Base-by-base conservation (phyloP, 2,888 invertebrate species). In the Leuctra nigra region DNA sequence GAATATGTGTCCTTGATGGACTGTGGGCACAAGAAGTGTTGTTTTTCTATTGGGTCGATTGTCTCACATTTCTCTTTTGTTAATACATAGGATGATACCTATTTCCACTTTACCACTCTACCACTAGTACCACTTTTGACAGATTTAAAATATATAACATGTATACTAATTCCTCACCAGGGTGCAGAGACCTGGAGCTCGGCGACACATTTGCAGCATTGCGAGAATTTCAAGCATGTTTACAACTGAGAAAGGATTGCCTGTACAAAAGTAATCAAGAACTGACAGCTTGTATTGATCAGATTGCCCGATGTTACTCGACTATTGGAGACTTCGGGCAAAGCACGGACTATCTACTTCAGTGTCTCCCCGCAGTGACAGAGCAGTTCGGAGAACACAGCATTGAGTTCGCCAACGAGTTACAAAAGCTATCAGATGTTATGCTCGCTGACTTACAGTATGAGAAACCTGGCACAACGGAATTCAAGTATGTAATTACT, bases 331-430 rank as follows among this genome's bases (percentile, higher is more conserved):
- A 71, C 47, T 73, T 68, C 67, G 65, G 67, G 39, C 69, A 65
- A 62, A 73, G 71, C 61, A 69, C 72, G 39, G 62, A 66, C 2
- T 72, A 70, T 62, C 65, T 86, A 20, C 76, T 79, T 58, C 72
- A 76, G 59, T 82, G 80, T 62, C 71, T 86, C 2, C 71, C 74
- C 33, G 77, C 78, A 18, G 71, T 81, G 7, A 78, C 78, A 63
- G 76, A 78, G 62, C 77, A 79, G 63, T 86, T 77, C 68, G 86
- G 86, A 0, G 70, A 73, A 0, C 75, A 76, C 50, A 85, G 86
- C 65, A 76, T 83, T 14, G 86, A 86, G 67, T 72, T 82, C 33
- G 81, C 79, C 0, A 77, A 82, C 59, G 85, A 85, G 66, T 69
- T 85, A 22, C 75, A 81, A 53, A 84, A 84, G 65, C 72, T 82